Evolutionary conservation across 2,113 vertebrate species (phyloP).

Genomic region (Pollimyrus isidori): DNA sequence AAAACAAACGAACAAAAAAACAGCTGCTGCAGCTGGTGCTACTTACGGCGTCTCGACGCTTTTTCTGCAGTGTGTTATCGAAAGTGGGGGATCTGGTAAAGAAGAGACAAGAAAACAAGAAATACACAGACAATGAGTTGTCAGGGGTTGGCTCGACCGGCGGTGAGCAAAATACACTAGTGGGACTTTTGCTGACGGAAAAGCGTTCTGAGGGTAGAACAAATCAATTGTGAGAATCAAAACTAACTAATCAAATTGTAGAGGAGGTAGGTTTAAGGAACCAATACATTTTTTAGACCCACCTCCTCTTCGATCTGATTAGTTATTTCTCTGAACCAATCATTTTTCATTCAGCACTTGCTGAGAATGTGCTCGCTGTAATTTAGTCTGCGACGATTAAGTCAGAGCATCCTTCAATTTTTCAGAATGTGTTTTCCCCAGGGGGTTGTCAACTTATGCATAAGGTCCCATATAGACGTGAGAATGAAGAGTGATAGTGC

Average conservation of each 20-base stretch:
- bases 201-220: too few species aligned
- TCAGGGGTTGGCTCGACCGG: not conserved
- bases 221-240: too few species aligned
- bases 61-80: conserved; percentile 95
- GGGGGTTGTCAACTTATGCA: not conserved
- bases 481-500: not conserved
- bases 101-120: conserved; percentile 27
- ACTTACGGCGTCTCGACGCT: conserved; percentile 98
- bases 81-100: conserved; percentile 87
- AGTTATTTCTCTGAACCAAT: too few species aligned
- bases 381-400: not conserved
- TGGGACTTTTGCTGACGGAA: not conserved
- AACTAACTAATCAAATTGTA: too few species aligned
- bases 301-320: too few species aligned
- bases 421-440: not conserved
- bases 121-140: not conserved
- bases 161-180: not conserved
- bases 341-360: too few species aligned
- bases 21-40: conserved; percentile 19
- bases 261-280: too few species aligned
- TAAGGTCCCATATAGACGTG: not conserved
- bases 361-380: not conserved
- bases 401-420: not conserved
- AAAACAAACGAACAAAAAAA: not conserved
- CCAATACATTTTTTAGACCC: too few species aligned